Evolutionary conservation across 1,140 invertebrate species (phyloP).

Genomic region (Pectinophora gossypiella): DNA sequence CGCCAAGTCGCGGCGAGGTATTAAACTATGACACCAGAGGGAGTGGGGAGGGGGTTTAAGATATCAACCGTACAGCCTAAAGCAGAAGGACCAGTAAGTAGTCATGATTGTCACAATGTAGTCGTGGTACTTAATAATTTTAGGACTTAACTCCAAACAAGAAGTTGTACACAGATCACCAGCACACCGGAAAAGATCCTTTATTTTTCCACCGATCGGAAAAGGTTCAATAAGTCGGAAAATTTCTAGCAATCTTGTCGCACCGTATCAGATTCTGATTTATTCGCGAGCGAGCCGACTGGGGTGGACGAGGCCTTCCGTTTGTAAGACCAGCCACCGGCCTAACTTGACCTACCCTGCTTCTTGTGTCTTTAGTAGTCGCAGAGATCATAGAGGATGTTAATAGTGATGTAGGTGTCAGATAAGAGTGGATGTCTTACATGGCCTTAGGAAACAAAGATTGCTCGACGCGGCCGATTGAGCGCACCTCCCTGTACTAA

Average conservation of each 20-base stretch:
- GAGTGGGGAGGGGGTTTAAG: no score
- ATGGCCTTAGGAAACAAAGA: conserved; percentile 67
- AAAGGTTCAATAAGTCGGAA: conserved; percentile 64
- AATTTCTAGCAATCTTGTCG: conserved; percentile 62
- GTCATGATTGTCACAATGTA: no score
- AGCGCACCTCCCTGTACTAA: conserved; percentile 61
- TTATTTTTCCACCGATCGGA: conserved; percentile 24
- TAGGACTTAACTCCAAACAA: no score
- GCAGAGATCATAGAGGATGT: conserved; percentile 21
- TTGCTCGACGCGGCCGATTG: conserved; percentile 67
- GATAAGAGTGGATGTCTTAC: conserved; percentile 42
- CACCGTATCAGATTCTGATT: conserved; percentile 67
- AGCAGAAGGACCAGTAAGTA: no score
- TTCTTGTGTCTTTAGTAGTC: conserved; percentile 14
- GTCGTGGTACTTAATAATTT: no score
- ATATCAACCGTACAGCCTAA: no score
- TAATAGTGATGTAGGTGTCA: conserved; percentile 45
- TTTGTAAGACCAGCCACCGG: conserved; percentile 32
- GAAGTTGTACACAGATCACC: no score
- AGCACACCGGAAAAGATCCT: background rate
- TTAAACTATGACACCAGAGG: no score
- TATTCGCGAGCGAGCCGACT: conserved; percentile 44
- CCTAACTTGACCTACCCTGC: conserved; percentile 32
- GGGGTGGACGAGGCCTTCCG: conserved; percentile 47
- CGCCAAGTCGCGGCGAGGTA: no score